Base-by-base conservation (phyloP, 2,113 vertebrate species). In the Taxidea taxus region DNA sequence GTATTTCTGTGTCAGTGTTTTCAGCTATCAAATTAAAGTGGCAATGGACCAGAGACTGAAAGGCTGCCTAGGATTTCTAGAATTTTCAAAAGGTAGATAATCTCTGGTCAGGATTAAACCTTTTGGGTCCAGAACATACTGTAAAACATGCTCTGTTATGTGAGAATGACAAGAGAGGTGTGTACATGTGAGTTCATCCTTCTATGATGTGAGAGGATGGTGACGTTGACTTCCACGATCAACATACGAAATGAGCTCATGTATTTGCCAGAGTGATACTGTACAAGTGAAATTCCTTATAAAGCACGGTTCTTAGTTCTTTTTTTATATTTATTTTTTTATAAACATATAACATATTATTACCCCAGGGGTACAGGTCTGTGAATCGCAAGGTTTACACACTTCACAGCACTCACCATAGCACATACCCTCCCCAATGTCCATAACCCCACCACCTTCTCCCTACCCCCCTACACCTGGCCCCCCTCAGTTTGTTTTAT, bases 21-120 rank as follows among this genome's bases (percentile, higher is more conserved):
- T 97, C 75, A 94, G 13, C 60, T 82, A 78, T 75, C 47, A 44
- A 31, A 72, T 97, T 94, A 83, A 93, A 93, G 70, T 27, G 64
- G 37, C 44, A 94, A 86, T 90, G 44, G 31, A 60, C n/a, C 64
- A 93, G 89, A 86, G 56, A 84, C 29, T 9, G 13, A 86, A 95
- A 95, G 64, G 3, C n/a, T 80, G 42, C 42, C 90, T 66, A 77
- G 39, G 11, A 91, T 60, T 96, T 95, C 60, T 86, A 92, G 68
- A 96, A 92, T 95, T 90, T 95, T 95, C 42, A 91, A 70, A 75
- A 84, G 27, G 39, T 15, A 77, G 20, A 77, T 8, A 16, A 60
- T 95, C 58, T 94, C 44, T 90, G 34, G 31, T 89, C 72, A 93
- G 27, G 13, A 72, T 77, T 92, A 94, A 86, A 85, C 15, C 44